Percentiles rank a stretch among this genome's conserved stretches.
These are phyloP conservation scores for Turritopsis dohrnii DNA, from an alignment of 30 jellyfish, hydroid and myxozoan species.

Conservation along the genomic window DNA sequence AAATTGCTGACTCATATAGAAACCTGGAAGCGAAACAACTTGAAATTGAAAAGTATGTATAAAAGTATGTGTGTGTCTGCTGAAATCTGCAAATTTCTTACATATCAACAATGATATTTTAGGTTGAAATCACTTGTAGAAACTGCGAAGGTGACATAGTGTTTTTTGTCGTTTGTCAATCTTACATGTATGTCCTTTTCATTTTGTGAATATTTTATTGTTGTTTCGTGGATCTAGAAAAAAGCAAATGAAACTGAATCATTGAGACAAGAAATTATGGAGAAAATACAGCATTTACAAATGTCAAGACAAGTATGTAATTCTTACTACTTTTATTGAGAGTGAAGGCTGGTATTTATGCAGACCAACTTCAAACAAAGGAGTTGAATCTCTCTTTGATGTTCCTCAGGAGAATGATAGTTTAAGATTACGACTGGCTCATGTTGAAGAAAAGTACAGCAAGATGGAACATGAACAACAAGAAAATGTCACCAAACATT, in stretches of 20 bases:
- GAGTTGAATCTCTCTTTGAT: neutral
- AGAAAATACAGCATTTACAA: conserved; percentile 23
- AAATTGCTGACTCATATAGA: conserved; percentile 40
- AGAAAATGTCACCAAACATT: conserved; percentile 8
- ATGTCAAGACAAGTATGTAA: conserved; percentile 47
- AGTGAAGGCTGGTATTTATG: too few relatives aligned
- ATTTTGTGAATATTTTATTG: neutral
- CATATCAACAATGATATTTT: neutral
- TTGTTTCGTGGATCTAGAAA: conserved; percentile 25
- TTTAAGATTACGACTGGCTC: conserved; percentile 42
- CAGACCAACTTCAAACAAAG: too few relatives aligned
- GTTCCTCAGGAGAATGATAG: conserved; percentile 45
- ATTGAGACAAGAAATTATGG: conserved; percentile 40
- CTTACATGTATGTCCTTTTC: neutral
- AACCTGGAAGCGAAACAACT: conserved; percentile 61
- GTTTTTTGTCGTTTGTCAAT: neutral
- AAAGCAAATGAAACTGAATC: conserved; percentile 50
- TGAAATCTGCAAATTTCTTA: neutral
- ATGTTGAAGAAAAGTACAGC: conserved; percentile 51
- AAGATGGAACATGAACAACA: conserved; percentile 44
- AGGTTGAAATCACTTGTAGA: conserved; percentile 63
- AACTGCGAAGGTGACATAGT: conserved; percentile 45
- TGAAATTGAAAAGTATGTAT: conserved; percentile 60
- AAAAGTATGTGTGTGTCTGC: neutral
- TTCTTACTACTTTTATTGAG: neutral